Base-by-base conservation (phyloP, 2,113 vertebrate species). In the Phoenicopterus ruber region DNA sequence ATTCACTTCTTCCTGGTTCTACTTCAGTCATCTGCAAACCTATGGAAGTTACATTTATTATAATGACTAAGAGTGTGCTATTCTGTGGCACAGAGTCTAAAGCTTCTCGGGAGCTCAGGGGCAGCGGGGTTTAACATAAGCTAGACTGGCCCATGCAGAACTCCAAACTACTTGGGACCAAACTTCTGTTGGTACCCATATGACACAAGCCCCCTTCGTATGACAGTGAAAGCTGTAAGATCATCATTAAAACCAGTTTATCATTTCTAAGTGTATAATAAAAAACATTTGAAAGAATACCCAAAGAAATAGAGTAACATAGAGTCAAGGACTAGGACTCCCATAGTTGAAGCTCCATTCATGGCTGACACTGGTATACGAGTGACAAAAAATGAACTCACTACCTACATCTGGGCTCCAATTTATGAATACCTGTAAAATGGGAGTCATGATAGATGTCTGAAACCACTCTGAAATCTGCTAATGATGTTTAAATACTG, bases 351-450 rank as follows among this genome's bases (percentile, higher is more conserved):
- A 71, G 52, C 6, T 74, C 52, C 58, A n/a, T 20, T 76, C 32
- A 17, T 10, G 17, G 13, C 59, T 34, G 34, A 57, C 44, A 80
- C 11, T 17, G 44, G n/a, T n/a, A 36, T 10, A 82, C 0, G 6
- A 69, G 44, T 17, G 16, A 85, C 44, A n/a, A 66, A 80, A 90
- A 73, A 66, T 66, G 8, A 77, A 66, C 59, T 72, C 26, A 50
- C 17, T 52, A 6, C 10, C 9, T 26, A 38, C 0, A 0, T 44
- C 58, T 72, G n/a, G 32, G 34, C 49, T 25, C n/a, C 44, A 40
- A 14, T 65, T 91, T 36, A 88, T 36, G 38, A 76, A 59, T 13
- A 73, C 5, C 28, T 67, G 36, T 82, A 52, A 86, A 69, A 88
- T 4, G 14, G 24, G 49, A 91, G 77, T n/a, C 46, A 54, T 2